Conservation (phyloP, 2,797 vertebrate species). For the Kryptopterus vitreolus region DNA sequence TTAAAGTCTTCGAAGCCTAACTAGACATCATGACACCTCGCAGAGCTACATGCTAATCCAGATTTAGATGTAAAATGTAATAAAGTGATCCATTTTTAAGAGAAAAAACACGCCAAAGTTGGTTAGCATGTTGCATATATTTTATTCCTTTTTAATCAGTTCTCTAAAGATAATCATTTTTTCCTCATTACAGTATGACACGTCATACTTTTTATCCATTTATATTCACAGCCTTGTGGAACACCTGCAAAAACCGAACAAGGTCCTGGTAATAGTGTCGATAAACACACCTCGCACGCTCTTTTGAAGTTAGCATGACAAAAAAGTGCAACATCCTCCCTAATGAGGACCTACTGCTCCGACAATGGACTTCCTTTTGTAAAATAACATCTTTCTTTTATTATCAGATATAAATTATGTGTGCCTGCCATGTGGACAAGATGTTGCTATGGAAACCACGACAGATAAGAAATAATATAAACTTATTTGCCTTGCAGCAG, state of each 20-base stretch:
- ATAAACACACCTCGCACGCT: not conserved
- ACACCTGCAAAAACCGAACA: not conserved
- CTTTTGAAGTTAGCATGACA: not conserved
- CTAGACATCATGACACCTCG: too few relatives aligned
- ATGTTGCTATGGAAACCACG: not conserved
- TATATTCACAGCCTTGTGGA: not conserved
- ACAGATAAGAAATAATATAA: not conserved
- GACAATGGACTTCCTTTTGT: not conserved
- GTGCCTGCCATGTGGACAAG: not conserved
- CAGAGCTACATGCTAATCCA: not conserved
- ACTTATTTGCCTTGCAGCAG: not conserved
- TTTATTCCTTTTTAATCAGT: not conserved
- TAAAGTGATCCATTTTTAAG: not conserved
- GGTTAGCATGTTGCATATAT: not conserved
- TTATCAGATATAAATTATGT: not conserved
- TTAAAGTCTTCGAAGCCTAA: too few relatives aligned
- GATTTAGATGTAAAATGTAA: not conserved
- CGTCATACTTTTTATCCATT: not conserved
- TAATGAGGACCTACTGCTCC: not conserved
- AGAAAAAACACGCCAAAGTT: not conserved
- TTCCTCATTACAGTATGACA: not conserved
- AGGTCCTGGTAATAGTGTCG: not conserved
- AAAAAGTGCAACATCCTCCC: not conserved
- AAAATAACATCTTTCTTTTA: not conserved
- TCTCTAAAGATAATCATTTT: not conserved